Percentiles rank a stretch among this genome's conserved stretches.
phyloP scores from a whole-genome alignment of 1,140 invertebrate species.

The Zaprionus ghesquierei region DNA sequence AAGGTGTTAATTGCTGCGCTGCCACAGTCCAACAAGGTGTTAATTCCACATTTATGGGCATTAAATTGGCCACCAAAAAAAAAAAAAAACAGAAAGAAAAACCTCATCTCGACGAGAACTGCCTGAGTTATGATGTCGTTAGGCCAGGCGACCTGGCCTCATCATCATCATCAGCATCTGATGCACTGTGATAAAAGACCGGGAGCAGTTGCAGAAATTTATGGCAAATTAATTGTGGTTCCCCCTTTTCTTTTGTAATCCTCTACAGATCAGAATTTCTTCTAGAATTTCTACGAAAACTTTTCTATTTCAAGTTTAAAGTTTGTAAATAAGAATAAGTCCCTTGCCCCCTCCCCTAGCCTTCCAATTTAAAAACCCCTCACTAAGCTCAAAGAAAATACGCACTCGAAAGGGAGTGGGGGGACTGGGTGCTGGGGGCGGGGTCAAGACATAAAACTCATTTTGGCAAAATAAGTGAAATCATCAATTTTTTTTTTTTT shows the following conservation, averaged over 20 bases:
- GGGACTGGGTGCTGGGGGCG: no score
- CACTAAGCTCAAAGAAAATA: slow-evolving; percentile 15
- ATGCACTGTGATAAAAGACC: slow-evolving; percentile 29
- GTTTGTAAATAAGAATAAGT: not conserved
- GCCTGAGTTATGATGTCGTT: slow-evolving; percentile 68
- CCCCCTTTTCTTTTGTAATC: not conserved
- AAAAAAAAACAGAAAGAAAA: slow-evolving; percentile 56
- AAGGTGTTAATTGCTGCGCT: slow-evolving; percentile 75
- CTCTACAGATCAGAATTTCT: no score
- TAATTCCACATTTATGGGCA: slow-evolving; percentile 74
- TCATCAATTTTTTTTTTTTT: slow-evolving; percentile 67
- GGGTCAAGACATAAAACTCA: slow-evolving; percentile 58
- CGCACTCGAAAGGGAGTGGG: not conserved
- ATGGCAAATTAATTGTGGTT: slow-evolving; percentile 59
- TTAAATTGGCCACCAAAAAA: slow-evolving; percentile 76
- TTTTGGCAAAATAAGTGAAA: slow-evolving; percentile 72
- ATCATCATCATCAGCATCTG: slow-evolving; percentile 14
- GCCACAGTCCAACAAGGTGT: slow-evolving; percentile 64
- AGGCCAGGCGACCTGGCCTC: slow-evolving; percentile 56
- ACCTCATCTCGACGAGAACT: slow-evolving; percentile 15
- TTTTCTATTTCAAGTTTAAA: slow-evolving; percentile 38
- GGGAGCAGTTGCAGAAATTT: slow-evolving; percentile 21
- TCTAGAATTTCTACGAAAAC: no score
- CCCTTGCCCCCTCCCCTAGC: not conserved
- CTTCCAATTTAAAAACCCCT: slow-evolving; percentile 1